Evolutionary conservation across 2,113 vertebrate species (phyloP).

Genomic region (Nothocercus julius): DNA sequence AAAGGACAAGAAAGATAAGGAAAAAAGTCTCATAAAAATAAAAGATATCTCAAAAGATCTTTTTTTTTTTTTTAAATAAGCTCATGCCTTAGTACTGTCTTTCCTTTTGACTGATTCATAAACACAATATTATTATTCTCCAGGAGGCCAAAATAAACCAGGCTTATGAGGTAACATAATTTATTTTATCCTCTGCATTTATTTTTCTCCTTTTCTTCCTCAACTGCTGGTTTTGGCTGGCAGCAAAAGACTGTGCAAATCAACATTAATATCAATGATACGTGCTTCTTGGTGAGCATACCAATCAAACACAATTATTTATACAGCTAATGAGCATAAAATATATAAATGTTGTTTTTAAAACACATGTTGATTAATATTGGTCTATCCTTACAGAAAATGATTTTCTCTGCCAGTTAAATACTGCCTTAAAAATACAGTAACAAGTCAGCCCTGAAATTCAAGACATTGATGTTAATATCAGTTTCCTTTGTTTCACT

Average conservation of each 20-base stretch:
- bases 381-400: constrained; percentile 1
- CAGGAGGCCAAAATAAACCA: constrained; percentile 5
- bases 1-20: background rate
- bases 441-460: background rate
- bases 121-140: background rate
- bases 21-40: background rate
- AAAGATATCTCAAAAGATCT: background rate
- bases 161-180: background rate
- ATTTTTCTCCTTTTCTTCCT: background rate
- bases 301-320: constrained; percentile 22
- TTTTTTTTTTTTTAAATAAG: background rate
- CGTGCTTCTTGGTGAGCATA: background rate
- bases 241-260: background rate
- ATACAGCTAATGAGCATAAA: background rate
- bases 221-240: background rate
- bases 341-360: background rate
- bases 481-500: background rate
- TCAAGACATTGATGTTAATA: background rate
- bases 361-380: constrained; percentile 42
- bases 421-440: background rate
- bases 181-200: background rate
- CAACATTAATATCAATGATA: background rate
- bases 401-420: constrained; percentile 44
- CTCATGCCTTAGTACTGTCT: background rate
- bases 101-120: constrained; percentile 13